Evolutionary conservation across 1,140 invertebrate genomes (phyloP).

Genomic region (Sitobion miscanthi): DNA sequence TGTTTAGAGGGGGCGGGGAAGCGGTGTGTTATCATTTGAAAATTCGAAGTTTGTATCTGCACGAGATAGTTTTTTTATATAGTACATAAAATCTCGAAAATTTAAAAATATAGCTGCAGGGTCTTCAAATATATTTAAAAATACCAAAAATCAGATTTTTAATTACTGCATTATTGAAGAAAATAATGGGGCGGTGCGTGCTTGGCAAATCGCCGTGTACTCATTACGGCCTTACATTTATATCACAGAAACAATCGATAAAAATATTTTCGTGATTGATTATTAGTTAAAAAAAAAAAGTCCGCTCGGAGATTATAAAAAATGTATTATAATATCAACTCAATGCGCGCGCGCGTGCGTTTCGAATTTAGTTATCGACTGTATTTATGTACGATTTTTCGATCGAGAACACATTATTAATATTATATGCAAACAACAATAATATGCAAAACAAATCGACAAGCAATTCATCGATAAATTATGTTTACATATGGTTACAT

Average conservation of each 20-base stretch:
- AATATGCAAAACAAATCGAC: not conserved
- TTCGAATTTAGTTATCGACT: not conserved
- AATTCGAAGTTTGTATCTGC: not conserved
- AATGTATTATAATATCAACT: not conserved
- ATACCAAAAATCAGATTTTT: not conserved
- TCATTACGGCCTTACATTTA: not conserved
- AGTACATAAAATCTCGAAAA: not conserved
- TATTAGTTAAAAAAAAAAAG: too few species aligned
- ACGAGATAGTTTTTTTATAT: not conserved
- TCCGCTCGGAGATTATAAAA: not conserved
- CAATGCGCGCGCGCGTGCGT: not conserved
- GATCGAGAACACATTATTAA: not conserved
- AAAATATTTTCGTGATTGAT: too few species aligned
- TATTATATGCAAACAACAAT: not conserved
- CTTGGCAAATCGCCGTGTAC: not conserved
- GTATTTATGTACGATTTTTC: not conserved
- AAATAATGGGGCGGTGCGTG: not conserved
- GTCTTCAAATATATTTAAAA: not conserved
- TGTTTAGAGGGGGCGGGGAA: not conserved
- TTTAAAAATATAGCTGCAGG: not conserved
- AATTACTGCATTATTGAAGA: not conserved
- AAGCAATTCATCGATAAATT: not conserved
- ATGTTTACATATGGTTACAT: conserved; percentile 25
- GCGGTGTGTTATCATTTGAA: not conserved
- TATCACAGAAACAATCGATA: not conserved